phyloP scores from a whole-genome alignment of 1,140 invertebrate genomes.

The Macrotrachela quadricornifera region DNA sequence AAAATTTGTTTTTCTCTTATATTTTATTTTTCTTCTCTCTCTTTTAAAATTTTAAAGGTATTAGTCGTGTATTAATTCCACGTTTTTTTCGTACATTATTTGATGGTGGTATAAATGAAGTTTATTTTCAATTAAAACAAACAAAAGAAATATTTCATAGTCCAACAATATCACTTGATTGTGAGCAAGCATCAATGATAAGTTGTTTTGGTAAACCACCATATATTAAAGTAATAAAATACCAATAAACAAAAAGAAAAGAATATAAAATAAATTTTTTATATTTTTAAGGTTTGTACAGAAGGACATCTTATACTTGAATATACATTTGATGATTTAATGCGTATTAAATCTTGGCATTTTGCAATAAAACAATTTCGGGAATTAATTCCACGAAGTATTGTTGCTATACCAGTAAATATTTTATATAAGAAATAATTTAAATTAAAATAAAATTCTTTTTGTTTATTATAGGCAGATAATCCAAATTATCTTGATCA shows the following conservation, averaged over 20 bases:
- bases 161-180: too few species aligned
- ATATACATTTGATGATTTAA: constrained; percentile 92
- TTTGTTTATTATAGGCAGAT: too few species aligned
- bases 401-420: constrained; percentile 31
- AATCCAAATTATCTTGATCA: constrained; percentile 61
- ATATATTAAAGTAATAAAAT: too few species aligned
- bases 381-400: constrained; percentile 58
- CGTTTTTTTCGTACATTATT: constrained; percentile 96
- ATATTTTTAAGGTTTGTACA: constrained; percentile 71
- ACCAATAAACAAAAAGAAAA: too few species aligned
- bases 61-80: constrained; percentile 79
- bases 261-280: too few species aligned
- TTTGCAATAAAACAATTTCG: constrained; percentile 73
- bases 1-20: background rate
- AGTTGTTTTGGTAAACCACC: too few species aligned
- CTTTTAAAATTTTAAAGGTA: too few species aligned
- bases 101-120: constrained; percentile 86
- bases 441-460: too few species aligned
- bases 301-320: constrained; percentile 86
- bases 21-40: too few species aligned
- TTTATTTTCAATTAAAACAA: constrained; percentile 85
- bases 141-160: too few species aligned
- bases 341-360: constrained; percentile 97
- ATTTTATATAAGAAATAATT: too few species aligned
- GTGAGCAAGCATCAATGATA: too few species aligned